Conservation (phyloP, 1,140 invertebrate genomes). For the Metaphire vulgaris region DNA sequence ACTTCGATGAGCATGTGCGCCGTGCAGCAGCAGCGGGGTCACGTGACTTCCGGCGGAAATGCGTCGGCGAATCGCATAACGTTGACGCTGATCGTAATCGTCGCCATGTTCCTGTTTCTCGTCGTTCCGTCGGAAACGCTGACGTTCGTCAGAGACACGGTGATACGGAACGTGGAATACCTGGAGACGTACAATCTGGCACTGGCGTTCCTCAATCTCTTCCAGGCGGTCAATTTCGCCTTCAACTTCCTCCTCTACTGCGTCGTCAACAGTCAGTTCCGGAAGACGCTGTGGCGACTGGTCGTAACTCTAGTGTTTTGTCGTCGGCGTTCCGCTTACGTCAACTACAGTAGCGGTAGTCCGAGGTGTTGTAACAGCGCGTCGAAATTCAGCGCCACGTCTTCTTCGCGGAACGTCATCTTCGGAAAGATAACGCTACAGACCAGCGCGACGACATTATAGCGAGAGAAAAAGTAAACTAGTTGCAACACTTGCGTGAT, state of each 20-base stretch:
- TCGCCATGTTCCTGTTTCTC: neutral
- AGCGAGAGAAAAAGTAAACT: too few relatives aligned
- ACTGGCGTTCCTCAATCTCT: neutral
- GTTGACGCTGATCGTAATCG: slow-evolving; percentile 11
- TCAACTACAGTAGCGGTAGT: neutral
- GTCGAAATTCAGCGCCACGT: too few relatives aligned
- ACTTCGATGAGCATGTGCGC: slow-evolving; percentile 24
- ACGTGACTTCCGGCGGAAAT: slow-evolving; percentile 52
- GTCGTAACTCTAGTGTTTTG: neutral
- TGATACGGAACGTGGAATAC: neutral
- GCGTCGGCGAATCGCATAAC: slow-evolving; percentile 61
- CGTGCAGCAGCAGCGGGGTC: too few relatives aligned
- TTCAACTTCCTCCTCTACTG: slow-evolving; percentile 17
- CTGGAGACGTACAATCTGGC: neutral
- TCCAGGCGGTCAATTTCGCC: slow-evolving; percentile 13
- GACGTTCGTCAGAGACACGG: neutral
- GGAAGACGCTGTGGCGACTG: neutral
- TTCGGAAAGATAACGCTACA: too few relatives aligned
- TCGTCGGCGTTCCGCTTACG: neutral
- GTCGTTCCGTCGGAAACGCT: slow-evolving; percentile 7
- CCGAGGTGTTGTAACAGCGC: too few relatives aligned
- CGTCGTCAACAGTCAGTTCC: slow-evolving; percentile 4
- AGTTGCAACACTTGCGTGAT: too few relatives aligned
- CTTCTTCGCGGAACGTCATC: too few relatives aligned
- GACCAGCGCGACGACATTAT: too few relatives aligned